These are phyloP conservation scores for Pollimyrus isidori DNA, from an alignment of 2,113 vertebrate species.

Conservation along the genomic window DNA sequence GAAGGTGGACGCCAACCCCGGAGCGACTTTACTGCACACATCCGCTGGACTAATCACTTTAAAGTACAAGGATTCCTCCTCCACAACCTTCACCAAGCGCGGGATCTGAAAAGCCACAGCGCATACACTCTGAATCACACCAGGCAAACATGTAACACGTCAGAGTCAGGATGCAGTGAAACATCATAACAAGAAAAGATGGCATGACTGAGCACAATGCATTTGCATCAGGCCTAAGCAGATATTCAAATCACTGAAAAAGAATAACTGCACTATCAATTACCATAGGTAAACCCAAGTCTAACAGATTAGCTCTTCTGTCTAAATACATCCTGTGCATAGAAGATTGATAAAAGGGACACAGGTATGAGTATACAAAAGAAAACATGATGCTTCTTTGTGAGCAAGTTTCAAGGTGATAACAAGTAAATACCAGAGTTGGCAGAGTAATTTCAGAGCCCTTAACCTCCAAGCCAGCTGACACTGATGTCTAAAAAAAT, in stretches of 20 bases:
- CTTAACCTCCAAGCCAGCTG: not conserved
- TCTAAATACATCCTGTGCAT: not conserved
- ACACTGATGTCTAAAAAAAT: not conserved
- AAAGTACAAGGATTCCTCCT: slow-evolving; percentile 70
- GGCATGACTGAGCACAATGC: not conserved
- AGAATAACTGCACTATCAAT: not conserved
- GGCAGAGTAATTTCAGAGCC: not conserved
- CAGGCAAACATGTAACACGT: not conserved
- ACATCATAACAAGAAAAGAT: not conserved
- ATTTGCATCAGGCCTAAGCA: not conserved
- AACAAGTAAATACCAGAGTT: not conserved
- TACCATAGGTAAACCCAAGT: not conserved
- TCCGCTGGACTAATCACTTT: slow-evolving; percentile 51
- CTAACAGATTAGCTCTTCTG: not conserved
- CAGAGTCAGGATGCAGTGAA: not conserved
- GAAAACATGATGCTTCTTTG: not conserved
- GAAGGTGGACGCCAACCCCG: slow-evolving; percentile 58
- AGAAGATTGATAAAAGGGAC: not conserved
- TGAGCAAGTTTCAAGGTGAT: not conserved
- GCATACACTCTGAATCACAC: slow-evolving; percentile 3
- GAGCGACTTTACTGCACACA: slow-evolving; percentile 55
- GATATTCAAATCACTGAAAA: not conserved
- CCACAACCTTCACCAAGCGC: slow-evolving; percentile 60
- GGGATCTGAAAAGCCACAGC: slow-evolving; percentile 52
- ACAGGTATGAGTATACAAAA: not conserved